A percentile compares a stretch with the other conserved stretches of the same genome.
phyloP scores from a whole-genome alignment of 2,113 vertebrate species.

The Cinclus cinclus region DNA sequence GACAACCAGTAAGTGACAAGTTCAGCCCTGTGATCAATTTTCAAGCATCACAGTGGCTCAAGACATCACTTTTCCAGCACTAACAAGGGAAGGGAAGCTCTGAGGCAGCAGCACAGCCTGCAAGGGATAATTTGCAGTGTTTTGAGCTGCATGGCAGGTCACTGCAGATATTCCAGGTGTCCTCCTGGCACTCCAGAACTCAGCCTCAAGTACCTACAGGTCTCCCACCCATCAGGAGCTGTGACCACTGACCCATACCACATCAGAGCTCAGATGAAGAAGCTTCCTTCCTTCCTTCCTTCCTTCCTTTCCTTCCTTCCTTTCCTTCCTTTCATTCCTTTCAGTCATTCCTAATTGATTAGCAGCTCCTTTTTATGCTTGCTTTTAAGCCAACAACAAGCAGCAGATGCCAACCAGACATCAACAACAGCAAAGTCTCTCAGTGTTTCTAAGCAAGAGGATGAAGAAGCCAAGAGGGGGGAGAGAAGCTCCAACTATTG shows the following conservation, averaged over 20 bases:
- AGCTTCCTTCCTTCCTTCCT: background rate
- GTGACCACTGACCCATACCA: background rate
- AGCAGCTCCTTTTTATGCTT: background rate
- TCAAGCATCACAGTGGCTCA: background rate
- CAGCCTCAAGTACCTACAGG: accelerated
- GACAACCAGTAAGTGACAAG: background rate
- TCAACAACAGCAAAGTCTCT: background rate
- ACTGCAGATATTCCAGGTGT: background rate
- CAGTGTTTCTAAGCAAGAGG: background rate
- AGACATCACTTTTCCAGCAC: background rate
- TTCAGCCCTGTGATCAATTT: background rate
- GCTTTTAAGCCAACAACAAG: background rate
- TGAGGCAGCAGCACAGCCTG: background rate
- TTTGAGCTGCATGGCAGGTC: background rate
- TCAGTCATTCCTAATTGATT: background rate
- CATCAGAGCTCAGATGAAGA: background rate
- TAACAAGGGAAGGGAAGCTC: background rate
- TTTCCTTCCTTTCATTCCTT: background rate
- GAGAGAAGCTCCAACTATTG: background rate
- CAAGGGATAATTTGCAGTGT: background rate
- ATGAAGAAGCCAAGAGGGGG: background rate
- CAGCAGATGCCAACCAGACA: background rate
- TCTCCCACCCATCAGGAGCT: background rate
- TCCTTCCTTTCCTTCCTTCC: background rate
- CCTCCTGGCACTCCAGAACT: background rate